These are phyloP conservation scores for Ruditapes philippinarum DNA, from an alignment of 1,140 invertebrate species.

Conservation along the genomic window DNA sequence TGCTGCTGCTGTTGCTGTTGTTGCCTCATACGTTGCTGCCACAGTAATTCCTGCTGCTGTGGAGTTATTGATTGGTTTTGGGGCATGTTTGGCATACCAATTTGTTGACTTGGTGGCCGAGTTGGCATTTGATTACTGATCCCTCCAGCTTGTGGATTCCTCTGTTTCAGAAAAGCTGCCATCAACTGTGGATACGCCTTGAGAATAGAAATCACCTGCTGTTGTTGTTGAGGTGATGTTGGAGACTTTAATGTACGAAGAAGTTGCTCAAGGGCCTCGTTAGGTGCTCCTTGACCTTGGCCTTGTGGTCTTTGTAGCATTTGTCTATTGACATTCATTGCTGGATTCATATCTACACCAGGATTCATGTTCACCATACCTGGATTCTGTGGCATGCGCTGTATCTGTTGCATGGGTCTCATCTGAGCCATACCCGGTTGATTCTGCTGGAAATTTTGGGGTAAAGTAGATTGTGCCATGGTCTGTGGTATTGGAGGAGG, in stretches of 20 bases:
- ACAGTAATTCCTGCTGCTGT: conserved; percentile 76
- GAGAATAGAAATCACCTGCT: conserved; percentile 96
- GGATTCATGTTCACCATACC: conserved; percentile 20
- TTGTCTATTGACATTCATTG: conserved; percentile 61
- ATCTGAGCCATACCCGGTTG: conserved; percentile 67
- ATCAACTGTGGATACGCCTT: conserved; percentile 98
- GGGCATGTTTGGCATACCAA: conserved; percentile 74
- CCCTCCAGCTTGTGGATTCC: conserved; percentile 86
- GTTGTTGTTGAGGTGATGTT: conserved; percentile 96
- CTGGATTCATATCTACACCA: conserved; percentile 56
- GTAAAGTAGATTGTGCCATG: conserved; percentile 52
- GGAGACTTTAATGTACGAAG: conserved; percentile 96
- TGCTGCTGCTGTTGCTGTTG: conserved; percentile 79
- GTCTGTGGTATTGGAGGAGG: conserved; percentile 59
- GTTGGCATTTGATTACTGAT: conserved; percentile 84
- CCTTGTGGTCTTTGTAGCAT: conserved; percentile 72
- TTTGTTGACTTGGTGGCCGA: conserved; percentile 81
- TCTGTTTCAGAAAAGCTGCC: conserved; percentile 98
- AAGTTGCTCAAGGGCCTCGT: conserved; percentile 94
- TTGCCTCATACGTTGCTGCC: conserved; percentile 70
- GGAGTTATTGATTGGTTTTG: conserved; percentile 68
- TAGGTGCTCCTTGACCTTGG: conserved; percentile 69
- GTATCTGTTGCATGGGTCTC: conserved; percentile 63
- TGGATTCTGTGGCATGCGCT: conserved; percentile 66
- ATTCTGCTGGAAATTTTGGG: conserved; percentile 70